Evolutionary conservation across 2,888 invertebrate genomes (phyloP), one percentile per base, ranked within the genome.

Genomic region (Chesias legatella): DNA sequence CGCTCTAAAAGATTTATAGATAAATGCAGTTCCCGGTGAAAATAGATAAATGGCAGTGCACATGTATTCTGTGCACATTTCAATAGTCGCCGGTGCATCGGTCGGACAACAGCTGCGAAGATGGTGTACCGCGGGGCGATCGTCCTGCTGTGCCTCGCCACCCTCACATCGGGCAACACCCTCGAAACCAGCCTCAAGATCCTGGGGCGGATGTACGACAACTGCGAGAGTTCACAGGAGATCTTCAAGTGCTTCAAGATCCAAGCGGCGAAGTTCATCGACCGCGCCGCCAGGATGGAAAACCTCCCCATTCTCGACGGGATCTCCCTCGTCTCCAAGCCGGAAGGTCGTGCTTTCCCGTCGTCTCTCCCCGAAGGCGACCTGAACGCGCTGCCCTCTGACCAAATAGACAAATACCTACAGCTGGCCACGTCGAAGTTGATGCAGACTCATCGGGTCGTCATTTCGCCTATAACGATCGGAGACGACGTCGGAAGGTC

Each of bases 201-300:
- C 31, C 61, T 91, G 27, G 79, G 86, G 56, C 89, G 84, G 73
- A 83, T 90, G 56, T 91, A 90, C 63, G 82, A 90, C 53, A 90
- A 91, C 65, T 94, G 94, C 69, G 90, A 90, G 53, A 80, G 84
- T 47, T 90, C 90, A 29, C 88, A 91, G 48, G 91, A 93, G 61
- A 82, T 92, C 34, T 75, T 92, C 53, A 92, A 92, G 85, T 94
- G 94, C 67, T 88, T 94, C 56, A 94, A 94, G 76, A 82, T 93
- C 38, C 92, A 93, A 66, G 92, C 92, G 0, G 81, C 92, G 0
- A 93, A 92, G 63, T 75, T 93, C 25, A 81, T 91, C 7, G 92
- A 93, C 48, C 82, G 93, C 9, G 93, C 93, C 0, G 76, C 92
- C 0, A 89, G 91, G 48, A 85, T 91, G 60, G 91, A 92, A 41